phyloP scores from a whole-genome alignment of 37 sponge, comb jelly and placozoan genomes.

The Cladorhizidae sp. region DNA sequence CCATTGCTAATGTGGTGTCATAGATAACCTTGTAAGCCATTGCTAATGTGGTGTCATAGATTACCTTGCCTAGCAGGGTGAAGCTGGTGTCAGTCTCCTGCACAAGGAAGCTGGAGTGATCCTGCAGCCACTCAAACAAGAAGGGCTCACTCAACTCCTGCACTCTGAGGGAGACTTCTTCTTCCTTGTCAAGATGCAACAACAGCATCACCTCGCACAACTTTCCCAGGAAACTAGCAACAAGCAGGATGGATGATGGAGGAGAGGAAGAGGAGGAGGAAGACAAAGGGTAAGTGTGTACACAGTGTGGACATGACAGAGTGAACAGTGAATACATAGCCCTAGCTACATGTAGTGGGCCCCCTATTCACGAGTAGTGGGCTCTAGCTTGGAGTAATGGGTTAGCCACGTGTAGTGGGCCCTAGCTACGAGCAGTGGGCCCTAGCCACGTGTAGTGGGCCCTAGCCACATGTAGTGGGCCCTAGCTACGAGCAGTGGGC shows the following conservation, averaged over 20 bases:
- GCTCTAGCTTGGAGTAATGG: too few species aligned
- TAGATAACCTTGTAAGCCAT: too few species aligned
- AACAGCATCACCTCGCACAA: slow-evolving; percentile 18
- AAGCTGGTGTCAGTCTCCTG: neutral
- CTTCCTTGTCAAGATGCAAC: neutral
- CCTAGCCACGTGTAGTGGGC: too few species aligned
- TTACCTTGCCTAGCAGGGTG: slow-evolving; percentile 31
- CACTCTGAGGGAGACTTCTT: neutral
- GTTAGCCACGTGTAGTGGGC: too few species aligned
- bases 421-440: too few species aligned
- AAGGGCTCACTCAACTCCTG: neutral
- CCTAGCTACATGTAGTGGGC: too few species aligned
- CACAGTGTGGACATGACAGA: too few species aligned
- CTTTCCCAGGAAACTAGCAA: neutral
- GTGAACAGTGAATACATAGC: too few species aligned
- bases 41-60: neutral
- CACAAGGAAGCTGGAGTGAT: slow-evolving; percentile 15
- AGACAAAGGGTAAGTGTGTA: too few species aligned
- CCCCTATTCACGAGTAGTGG: too few species aligned
- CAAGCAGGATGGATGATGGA: neutral
- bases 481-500: too few species aligned
- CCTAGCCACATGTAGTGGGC: too few species aligned
- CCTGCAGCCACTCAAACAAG: slow-evolving; percentile 7
- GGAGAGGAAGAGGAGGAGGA: neutral
- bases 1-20: neutral